These are phyloP conservation scores for Zaprionus taronus DNA, from an alignment of 1,140 invertebrate genomes.

Conservation along the genomic window DNA sequence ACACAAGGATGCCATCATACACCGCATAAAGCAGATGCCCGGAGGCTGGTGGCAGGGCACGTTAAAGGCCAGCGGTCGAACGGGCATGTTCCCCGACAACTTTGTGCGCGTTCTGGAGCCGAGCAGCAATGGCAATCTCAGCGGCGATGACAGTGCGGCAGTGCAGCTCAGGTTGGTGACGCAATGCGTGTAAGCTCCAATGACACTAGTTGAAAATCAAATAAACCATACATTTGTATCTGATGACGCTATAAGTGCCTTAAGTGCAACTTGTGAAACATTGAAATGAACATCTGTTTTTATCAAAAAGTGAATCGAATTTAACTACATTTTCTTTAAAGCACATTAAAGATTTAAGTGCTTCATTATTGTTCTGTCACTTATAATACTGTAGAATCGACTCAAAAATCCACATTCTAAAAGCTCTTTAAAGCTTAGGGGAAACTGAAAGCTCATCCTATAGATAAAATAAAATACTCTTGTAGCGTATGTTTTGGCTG, in stretches of 20 bases:
- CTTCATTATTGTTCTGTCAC: too few species aligned
- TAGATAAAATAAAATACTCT: not conserved
- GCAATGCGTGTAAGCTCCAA: conserved; percentile 15
- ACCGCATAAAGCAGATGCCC: conserved; percentile 91
- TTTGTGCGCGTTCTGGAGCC: conserved; percentile 91
- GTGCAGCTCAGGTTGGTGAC: conserved; percentile 79
- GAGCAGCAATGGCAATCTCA: conserved; percentile 65
- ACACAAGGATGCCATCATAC: conserved; percentile 95
- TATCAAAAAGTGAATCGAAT: too few species aligned
- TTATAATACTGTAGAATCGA: too few species aligned
- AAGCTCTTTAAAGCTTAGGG: not conserved
- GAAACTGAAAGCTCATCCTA: not conserved
- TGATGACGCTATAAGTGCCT: too few species aligned
- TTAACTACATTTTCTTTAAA: too few species aligned
- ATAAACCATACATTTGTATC: not conserved
- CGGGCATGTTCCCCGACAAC: conserved; percentile 99
- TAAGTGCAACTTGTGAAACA: too few species aligned
- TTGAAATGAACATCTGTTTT: too few species aligned
- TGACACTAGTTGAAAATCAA: conserved; percentile 44
- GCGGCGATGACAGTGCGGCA: conserved; percentile 68
- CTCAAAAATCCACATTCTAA: not conserved
- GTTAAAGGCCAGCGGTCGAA: conserved; percentile 89
- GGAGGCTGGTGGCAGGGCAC: conserved; percentile 99
- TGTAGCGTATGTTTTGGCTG: not conserved
- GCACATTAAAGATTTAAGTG: too few species aligned